Base-by-base conservation (phyloP, 2,797 vertebrate genomes). In the Valencia hispanica region DNA sequence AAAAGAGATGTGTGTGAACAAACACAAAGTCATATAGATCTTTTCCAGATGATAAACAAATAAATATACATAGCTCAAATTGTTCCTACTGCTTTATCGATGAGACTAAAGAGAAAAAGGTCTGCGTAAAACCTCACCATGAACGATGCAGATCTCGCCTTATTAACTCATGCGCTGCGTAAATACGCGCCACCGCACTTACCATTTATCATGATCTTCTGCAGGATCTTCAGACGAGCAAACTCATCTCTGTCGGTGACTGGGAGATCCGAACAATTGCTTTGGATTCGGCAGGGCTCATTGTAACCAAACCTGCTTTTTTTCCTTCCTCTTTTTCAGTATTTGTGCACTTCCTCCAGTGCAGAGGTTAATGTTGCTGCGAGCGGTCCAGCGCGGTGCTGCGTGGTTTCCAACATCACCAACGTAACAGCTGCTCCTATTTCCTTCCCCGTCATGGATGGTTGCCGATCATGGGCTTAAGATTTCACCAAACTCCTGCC, bases 181-280 rank as follows among this genome's bases (percentile, higher is more conserved):
- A 83, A 87, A 77, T 55, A 53, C 66, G 81, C 85, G 73, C 53
- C 57, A 9, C 20, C 30, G 20, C 55, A 84, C 93, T 84, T 84
- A 95, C 95, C 95, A 95, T 96, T 95, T 93, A 94, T 94, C 94
- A 94, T 91, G 84, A 87, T 91, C 82, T 92, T 84, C 74, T 65
- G 87, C 88, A 59, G 90, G 90, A 86, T 79, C 92, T 74, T 92
- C 90, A 88, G 72, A 84, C 77, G 78, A 88, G 79, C 73, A 84
- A 89, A 91, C 79, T 79, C 89, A 90, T 93, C 79, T 86, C 86
- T 70, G 73, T 74, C 76, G 77, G 84, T 55, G 61, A 48, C 85
- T 79, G 74, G 50, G 66, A 83, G 79, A 79, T 82, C 85, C 84
- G 39, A 69, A 20, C 34, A 79, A 39, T 73, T 30, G 70, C 75